Evolutionary conservation across 2,888 invertebrate species (phyloP).

Genomic region (Caenorhabditis angaria): DNA sequence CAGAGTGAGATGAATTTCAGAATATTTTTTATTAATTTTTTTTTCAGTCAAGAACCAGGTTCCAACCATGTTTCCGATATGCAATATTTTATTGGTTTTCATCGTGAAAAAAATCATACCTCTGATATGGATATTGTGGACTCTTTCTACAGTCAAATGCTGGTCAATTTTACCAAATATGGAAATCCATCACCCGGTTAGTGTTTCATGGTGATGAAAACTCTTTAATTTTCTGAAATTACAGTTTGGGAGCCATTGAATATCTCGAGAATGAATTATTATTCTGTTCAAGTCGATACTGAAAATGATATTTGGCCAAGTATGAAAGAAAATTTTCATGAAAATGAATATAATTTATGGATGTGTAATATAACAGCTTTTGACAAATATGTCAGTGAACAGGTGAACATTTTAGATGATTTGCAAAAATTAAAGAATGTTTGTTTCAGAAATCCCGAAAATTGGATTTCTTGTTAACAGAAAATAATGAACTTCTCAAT

Average conservation of each 20-base stretch:
- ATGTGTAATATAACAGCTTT: constrained; percentile 35
- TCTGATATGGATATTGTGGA: constrained; percentile 32
- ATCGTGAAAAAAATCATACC: constrained; percentile 22
- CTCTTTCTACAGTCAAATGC: constrained; percentile 20
- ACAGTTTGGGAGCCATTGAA: constrained; percentile 28
- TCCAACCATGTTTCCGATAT: constrained; percentile 28
- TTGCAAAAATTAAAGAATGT: no score
- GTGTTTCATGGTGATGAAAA: constrained; percentile 8
- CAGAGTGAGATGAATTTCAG: constrained; percentile 20
- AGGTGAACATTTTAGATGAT: no score
- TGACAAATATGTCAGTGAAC: no score
- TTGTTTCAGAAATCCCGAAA: no score
- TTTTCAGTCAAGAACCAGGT: constrained; percentile 21
- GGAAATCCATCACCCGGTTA: constrained; percentile 27
- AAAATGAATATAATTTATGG: constrained; percentile 34
- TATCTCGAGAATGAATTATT: constrained; percentile 27
- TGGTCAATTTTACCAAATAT: constrained; percentile 27
- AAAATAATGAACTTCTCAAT: no score
- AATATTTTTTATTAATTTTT: not conserved
- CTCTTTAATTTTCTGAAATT: constrained; percentile 4
- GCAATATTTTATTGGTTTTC: constrained; percentile 36
- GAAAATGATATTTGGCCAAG: constrained; percentile 15
- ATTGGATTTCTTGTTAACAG: no score
- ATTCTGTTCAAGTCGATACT: constrained; percentile 24
- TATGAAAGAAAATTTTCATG: constrained; percentile 33